Percentiles rank a stretch among this genome's conserved stretches.
These are phyloP conservation scores for Podarcis muralis DNA, from an alignment of 2,113 vertebrate species.

Conservation along the genomic window DNA sequence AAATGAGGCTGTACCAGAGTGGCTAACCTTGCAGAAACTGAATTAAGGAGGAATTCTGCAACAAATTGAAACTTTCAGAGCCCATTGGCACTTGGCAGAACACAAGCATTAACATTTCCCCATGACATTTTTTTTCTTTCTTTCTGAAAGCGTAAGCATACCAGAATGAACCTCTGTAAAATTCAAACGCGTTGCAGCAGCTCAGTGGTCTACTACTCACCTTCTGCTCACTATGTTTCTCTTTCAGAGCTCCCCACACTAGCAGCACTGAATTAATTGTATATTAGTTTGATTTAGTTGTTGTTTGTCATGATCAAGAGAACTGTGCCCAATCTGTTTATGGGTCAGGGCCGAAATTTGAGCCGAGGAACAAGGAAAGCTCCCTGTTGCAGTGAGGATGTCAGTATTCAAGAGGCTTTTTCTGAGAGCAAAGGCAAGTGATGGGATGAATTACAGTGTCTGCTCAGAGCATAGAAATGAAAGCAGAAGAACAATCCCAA, in stretches of 20 bases:
- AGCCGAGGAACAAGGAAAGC: neutral
- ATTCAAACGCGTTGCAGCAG: neutral
- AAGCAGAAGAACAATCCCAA: neutral
- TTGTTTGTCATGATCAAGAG: neutral
- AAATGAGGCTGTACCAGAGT: neutral
- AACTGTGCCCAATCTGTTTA: neutral
- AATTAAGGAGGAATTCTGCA: conserved; percentile 2
- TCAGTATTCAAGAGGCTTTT: neutral
- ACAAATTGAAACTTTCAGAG: neutral
- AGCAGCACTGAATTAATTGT: neutral
- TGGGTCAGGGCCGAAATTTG: neutral
- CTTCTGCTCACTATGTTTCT: neutral
- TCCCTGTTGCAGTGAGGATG: neutral
- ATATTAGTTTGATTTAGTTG: neutral
- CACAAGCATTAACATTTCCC: conserved; percentile 52
- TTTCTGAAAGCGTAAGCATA: neutral
- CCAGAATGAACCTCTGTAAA: conserved; percentile 25
- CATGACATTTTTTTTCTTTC: neutral
- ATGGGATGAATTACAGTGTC: neutral
- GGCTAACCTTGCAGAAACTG: conserved; percentile 36
- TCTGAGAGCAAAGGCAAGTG: neutral
- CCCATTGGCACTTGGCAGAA: conserved; percentile 44
- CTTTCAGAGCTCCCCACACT: neutral
- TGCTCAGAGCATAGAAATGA: neutral
- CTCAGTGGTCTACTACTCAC: neutral